phyloP scores from a whole-genome alignment of 2,888 invertebrate genomes.

The Pristionchus mayeri region DNA sequence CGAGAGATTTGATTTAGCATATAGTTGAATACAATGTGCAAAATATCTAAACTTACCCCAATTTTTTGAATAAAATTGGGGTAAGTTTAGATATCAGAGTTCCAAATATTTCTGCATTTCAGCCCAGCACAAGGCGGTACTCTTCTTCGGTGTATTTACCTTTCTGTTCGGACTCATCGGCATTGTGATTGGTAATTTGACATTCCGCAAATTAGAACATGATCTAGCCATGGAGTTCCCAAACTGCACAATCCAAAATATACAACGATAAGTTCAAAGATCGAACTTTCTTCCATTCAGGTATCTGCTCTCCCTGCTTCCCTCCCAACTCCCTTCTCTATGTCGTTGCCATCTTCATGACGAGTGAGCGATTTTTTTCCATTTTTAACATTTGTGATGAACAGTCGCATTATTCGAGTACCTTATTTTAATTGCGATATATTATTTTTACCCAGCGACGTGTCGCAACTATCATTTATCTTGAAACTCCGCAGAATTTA shows the following conservation, averaged over 20 bases:
- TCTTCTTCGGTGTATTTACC: constrained; percentile 67
- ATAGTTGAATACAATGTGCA: too few species aligned
- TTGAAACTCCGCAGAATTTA: not conserved
- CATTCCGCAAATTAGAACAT: constrained; percentile 50
- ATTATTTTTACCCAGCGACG: too few species aligned
- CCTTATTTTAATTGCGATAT: too few species aligned
- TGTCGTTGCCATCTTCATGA: constrained; percentile 67
- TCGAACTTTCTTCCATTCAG: constrained; percentile 32
- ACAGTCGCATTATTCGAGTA: too few species aligned
- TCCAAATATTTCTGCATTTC: constrained; percentile 46
- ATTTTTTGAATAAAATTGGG: too few species aligned
- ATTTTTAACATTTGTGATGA: too few species aligned
- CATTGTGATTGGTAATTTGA: not conserved
- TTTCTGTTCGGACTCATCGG: constrained; percentile 63
- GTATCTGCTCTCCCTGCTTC: constrained; percentile 66
- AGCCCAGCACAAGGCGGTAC: constrained; percentile 68
- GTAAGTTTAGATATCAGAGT: too few species aligned
- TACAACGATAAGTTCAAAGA: too few species aligned
- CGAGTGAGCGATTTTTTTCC: constrained; percentile 55
- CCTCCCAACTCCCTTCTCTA: constrained; percentile 66
- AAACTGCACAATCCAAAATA: too few species aligned
- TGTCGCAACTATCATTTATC: not conserved
- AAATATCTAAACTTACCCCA: too few species aligned
- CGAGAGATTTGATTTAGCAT: too few species aligned
- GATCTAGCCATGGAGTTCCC: too few species aligned